Evolutionary conservation across 1,140 invertebrate genomes (phyloP).

Genomic region (Teleopsis dalmanni): DNA sequence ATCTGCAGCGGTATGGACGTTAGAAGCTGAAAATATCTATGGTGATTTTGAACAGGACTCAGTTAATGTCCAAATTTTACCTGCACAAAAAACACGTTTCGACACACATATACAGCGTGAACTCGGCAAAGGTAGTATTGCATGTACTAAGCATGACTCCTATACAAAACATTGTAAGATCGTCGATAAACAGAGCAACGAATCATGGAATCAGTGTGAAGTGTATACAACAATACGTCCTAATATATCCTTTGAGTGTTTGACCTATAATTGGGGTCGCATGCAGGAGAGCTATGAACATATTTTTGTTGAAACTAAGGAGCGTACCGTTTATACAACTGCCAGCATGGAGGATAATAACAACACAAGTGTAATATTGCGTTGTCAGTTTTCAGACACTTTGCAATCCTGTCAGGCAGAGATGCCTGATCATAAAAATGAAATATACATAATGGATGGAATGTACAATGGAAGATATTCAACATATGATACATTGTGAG

Average conservation of each 20-base stretch:
- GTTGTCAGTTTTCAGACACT: constrained; percentile 7
- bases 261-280: constrained; percentile 9
- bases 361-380: background rate
- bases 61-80: constrained; percentile 1
- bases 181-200: constrained; percentile 6
- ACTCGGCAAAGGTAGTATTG: constrained; percentile 7
- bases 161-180: constrained; percentile 14
- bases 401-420: constrained; percentile 11
- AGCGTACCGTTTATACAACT: background rate
- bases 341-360: background rate
- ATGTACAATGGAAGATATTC: constrained; percentile 12
- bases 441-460: constrained; percentile 14
- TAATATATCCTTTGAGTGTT: constrained; percentile 12
- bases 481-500: constrained; percentile 13
- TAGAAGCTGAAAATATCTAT: constrained; percentile 9
- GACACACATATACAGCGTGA: constrained; percentile 10
- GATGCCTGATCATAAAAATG: constrained; percentile 5
- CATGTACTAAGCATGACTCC: constrained; percentile 1
- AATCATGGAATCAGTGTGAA: constrained; percentile 4
- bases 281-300: constrained; percentile 10
- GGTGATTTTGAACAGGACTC: constrained; percentile 8
- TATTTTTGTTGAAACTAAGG: constrained; percentile 9
- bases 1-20: constrained; percentile 7
- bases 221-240: constrained; percentile 10
- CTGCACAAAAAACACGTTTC: constrained; percentile 8